phyloP scores from a whole-genome alignment of 1,140 invertebrate genomes.

The Nomia melanderi region DNA sequence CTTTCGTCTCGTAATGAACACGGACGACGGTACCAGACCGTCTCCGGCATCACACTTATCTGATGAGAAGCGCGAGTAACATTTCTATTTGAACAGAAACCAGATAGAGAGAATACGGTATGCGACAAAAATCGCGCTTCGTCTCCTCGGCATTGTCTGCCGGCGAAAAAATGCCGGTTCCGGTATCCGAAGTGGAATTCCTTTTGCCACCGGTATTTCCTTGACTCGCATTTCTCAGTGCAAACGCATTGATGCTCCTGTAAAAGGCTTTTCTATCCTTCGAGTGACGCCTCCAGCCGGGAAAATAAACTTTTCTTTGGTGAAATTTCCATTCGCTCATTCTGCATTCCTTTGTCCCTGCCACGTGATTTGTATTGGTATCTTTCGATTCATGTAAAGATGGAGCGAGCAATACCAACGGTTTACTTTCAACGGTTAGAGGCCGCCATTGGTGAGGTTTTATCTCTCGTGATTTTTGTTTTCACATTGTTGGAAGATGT shows the following conservation, averaged over 20 bases:
- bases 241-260: not conserved
- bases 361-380: no score
- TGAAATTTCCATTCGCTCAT: no score
- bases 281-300: no score
- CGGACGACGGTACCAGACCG: not conserved
- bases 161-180: not conserved
- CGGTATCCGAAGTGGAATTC: slow-evolving; percentile 14
- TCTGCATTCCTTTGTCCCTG: no score
- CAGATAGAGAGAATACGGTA: slow-evolving; percentile 26
- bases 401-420: no score
- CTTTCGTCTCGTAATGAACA: slow-evolving; percentile 7
- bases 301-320: no score
- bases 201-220: slow-evolving; percentile 1
- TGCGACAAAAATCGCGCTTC: not conserved
- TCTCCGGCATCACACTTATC: not conserved
- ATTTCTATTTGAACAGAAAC: slow-evolving; percentile 33
- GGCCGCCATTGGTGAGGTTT: no score
- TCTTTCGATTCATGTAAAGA: no score
- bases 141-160: not conserved
- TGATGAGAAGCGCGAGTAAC: not conserved
- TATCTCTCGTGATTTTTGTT: no score
- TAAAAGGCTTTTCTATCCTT: not conserved
- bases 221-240: not conserved
- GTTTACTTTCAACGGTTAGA: no score
- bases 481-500: no score